Evolutionary conservation across 2,888 invertebrate species (phyloP), one percentile per base, ranked within the genome.

Genomic region (Trileptium ribeirensis): DNA sequence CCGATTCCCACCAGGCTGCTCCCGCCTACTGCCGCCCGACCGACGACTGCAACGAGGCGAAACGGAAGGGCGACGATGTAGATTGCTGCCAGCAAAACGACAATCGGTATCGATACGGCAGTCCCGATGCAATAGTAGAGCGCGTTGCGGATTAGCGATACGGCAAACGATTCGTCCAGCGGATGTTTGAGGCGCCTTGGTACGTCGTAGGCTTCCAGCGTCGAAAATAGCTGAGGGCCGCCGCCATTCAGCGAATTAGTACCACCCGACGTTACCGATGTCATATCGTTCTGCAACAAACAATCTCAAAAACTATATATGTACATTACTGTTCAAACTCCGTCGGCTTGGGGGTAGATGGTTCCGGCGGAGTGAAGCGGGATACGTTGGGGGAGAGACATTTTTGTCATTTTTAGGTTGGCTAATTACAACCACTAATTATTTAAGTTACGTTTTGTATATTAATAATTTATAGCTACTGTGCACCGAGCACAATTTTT

Each of bases 141-240:
- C 8, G 38, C 77, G 39, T 75, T 75, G 3, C n/a, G n/a, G 33
- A 75, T 29, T 8, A 75, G 29, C n/a, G 77, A 75, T 36, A 75
- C 37, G n/a, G 39, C 36, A 38, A 75, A 38, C 39, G 38, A 75
- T 39, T 75, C 77, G 38, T 75, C 77, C 15, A 75, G 77, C 34
- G 38, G n/a, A 75, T 75, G 77, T 36, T 38, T 34, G 33, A 75
- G 77, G 2, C 37, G 77, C n/a, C n/a, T 75, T 24, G 77, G 77
- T n/a, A 15, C 15, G 8, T 36, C 77, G 39, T 75, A 75, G 77
- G 38, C 38, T 8, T 29, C 2, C 77, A 75, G 24, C 24, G 51
- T 51, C 8, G 51, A 24, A 51, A 51, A 15, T 15, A 24, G 8
- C 8, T 51, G 8, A 8, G 51, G 51, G 51, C 24, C 51, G 24